phyloP scores from a whole-genome alignment of 2,888 invertebrate genomes.

The Philonicus albiceps region DNA sequence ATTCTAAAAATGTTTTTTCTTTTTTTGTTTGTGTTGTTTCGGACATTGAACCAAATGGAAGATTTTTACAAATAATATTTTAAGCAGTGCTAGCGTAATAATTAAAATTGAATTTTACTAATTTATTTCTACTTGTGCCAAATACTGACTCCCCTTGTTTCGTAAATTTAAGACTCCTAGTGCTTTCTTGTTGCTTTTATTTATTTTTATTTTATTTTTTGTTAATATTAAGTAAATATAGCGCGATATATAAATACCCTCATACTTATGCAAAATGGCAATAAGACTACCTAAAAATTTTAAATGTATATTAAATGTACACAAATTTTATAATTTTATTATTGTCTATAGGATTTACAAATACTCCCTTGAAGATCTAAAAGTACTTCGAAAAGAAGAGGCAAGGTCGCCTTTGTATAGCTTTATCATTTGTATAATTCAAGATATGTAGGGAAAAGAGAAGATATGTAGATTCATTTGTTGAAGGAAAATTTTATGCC shows the following conservation, averaged over 20 bases:
- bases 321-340: conserved; percentile 34
- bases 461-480: background rate
- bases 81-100: background rate
- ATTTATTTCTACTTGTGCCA: conserved; percentile 7
- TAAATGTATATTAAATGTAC: conserved; percentile 23
- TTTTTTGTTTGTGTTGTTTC: background rate
- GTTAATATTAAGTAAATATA: background rate
- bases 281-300: conserved; percentile 45
- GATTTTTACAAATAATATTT: background rate
- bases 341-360: conserved; percentile 35
- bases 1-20: background rate
- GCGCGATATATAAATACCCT: background rate
- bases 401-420: background rate
- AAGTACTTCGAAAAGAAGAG: conserved; percentile 13
- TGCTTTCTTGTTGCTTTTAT: background rate
- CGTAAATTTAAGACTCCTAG: background rate
- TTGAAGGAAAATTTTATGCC: background rate
- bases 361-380: background rate
- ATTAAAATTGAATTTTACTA: background rate
- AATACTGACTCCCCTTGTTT: conserved; percentile 8
- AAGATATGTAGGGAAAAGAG: conserved; percentile 16
- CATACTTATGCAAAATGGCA: conserved; percentile 41
- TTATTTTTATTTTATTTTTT: background rate
- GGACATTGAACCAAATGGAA: conserved; percentile 18
- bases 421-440: background rate